Base-by-base conservation (phyloP, 2,888 invertebrate genomes). In the Oscheius sp. region DNA sequence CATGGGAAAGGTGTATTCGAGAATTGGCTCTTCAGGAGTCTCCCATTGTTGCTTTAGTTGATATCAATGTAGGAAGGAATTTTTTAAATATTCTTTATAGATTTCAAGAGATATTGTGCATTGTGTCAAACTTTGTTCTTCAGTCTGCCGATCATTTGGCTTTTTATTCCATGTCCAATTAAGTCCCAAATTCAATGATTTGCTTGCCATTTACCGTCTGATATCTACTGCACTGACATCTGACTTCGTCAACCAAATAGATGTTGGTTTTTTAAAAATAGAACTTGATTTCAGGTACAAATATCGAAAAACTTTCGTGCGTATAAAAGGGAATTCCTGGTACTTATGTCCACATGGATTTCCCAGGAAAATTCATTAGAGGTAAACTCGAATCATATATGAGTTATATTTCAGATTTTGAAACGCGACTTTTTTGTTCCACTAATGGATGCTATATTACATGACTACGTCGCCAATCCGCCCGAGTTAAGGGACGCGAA, bases 351-450 rank as follows among this genome's bases (percentile, higher is more conserved):
- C 4, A 92, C 93, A 86, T 98, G 97, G 96, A 93, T 98, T 74
- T 92, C 92, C 67, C 91, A 92, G 77, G 94, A 95, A 49, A 92
- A 90, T 82, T 95, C 97, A 88, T 92, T 93, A 86, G 78, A 83
- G 86, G 92, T 94, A 91, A 93, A 89, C 49, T 30, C 36, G 4
- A 17, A 17, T 24, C 5, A 5, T 50, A 6, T 24, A 24, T 24
- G 5, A 24, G 20, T 22, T 22, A 22, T 44, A 17, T 49, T 71
- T 20, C 77, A 83, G 59, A 80, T 90, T 89, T 90, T 97, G 54
- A 90, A 96, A 88, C 95, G 95, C 80, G 95, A 94, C 87, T 97
- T 98, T 88, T 95, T 97, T 87, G 95, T 95, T 62, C 97, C 95
- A 2, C 90, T 98, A 73, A 89, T 98, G 83, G 96, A 97, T 87